Evolutionary conservation across 2,113 vertebrate genomes (phyloP).

Genomic region (Talpa occidentalis): DNA sequence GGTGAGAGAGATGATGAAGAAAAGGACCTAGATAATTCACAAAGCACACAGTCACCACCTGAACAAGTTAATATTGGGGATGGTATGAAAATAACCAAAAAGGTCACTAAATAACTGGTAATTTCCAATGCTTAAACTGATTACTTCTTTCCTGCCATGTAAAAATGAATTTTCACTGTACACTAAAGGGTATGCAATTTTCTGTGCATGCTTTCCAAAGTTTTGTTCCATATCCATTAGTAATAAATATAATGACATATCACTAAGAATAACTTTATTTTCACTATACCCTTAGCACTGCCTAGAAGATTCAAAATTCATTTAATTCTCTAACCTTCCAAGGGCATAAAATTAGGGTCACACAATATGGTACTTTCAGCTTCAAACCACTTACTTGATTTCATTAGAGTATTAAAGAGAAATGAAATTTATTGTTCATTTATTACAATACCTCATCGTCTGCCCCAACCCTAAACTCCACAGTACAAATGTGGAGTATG

Average conservation of each 20-base stretch:
- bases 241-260: constrained; percentile 56
- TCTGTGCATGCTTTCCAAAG: background rate
- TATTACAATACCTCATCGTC: background rate
- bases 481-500: background rate
- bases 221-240: background rate
- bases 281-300: background rate
- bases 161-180: constrained; percentile 27
- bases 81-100: constrained; percentile 35
- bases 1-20: background rate
- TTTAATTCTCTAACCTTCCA: background rate
- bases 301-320: constrained; percentile 32
- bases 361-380: background rate
- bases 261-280: constrained; percentile 36
- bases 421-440: background rate
- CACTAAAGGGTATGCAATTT: background rate
- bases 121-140: constrained; percentile 45
- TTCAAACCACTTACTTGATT: background rate
- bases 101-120: constrained; percentile 33
- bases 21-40: background rate
- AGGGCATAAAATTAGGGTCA: background rate
- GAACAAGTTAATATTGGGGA: background rate
- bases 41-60: background rate
- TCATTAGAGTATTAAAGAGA: background rate
- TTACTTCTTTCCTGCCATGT: constrained; percentile 1
- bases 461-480: background rate